Percentiles rank a stretch among this genome's conserved stretches.
phyloP scores from a whole-genome alignment of 2,888 invertebrate genomes.

The Mythimna albipuncta region DNA sequence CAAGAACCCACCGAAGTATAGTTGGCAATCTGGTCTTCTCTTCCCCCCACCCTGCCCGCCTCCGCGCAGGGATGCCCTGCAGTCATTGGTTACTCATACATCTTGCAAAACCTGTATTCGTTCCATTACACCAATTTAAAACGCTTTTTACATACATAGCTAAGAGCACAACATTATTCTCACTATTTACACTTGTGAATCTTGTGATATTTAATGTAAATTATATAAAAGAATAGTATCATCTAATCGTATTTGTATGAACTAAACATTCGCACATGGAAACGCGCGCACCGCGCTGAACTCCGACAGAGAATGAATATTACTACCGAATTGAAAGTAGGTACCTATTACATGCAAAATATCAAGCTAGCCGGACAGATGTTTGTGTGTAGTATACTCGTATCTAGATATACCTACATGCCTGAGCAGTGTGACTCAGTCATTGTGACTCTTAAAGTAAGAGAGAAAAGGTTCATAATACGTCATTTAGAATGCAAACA shows the following conservation, averaged over 20 bases:
- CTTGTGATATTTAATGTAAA: conserved; percentile 53
- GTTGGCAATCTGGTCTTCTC: conserved; percentile 73
- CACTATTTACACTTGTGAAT: conserved; percentile 61
- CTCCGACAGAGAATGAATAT: conserved; percentile 80
- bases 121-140: conserved; percentile 74
- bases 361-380: conserved; percentile 74
- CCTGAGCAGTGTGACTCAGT: conserved; percentile 21
- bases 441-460: conserved; percentile 44
- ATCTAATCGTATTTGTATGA: conserved; percentile 64
- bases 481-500: conserved; percentile 31
- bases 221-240: conserved; percentile 57
- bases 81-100: conserved; percentile 86
- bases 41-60: conserved; percentile 73
- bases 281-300: conserved; percentile 76
- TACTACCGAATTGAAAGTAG: conserved; percentile 80
- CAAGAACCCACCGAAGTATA: conserved; percentile 68
- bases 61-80: conserved; percentile 83
- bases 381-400: conserved; percentile 68
- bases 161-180: conserved; percentile 71
- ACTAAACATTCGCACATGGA: conserved; percentile 67
- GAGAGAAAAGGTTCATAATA: conserved; percentile 43
- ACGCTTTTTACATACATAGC: conserved; percentile 78
- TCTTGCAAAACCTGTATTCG: conserved; percentile 81
- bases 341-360: conserved; percentile 74
- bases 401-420: conserved; percentile 53